phyloP scores from a whole-genome alignment of 2,888 invertebrate genomes.

The Apamea sordens region DNA sequence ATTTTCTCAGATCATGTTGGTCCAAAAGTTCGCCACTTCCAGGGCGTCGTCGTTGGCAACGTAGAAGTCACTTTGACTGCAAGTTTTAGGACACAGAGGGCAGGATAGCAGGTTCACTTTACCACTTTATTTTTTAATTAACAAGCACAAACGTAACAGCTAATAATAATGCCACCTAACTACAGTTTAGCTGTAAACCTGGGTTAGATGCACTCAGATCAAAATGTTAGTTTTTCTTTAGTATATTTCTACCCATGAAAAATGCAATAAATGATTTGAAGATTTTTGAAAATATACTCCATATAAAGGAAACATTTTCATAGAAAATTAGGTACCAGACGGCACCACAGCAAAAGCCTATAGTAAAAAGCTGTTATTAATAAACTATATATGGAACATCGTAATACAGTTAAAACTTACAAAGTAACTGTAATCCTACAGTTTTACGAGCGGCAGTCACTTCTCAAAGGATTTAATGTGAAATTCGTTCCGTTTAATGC shows the following conservation, averaged over 20 bases:
- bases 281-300: not conserved
- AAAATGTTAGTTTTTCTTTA: not conserved
- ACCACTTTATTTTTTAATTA: not conserved
- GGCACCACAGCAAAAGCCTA: not conserved
- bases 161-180: not conserved
- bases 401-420: slow-evolving; percentile 66
- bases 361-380: slow-evolving; percentile 45
- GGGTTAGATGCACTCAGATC: too few relatives aligned
- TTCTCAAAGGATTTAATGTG: slow-evolving; percentile 69
- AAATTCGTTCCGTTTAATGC: slow-evolving; percentile 70
- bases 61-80: not conserved
- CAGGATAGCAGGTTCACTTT: not conserved
- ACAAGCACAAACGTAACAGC: too few relatives aligned
- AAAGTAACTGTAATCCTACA: slow-evolving; percentile 67
- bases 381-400: slow-evolving; percentile 47
- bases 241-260: not conserved
- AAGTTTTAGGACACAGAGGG: not conserved
- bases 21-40: too few relatives aligned
- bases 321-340: not conserved
- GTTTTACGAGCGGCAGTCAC: slow-evolving; percentile 71
- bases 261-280: not conserved
- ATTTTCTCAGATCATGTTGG: too few relatives aligned
- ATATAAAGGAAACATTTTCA: not conserved
- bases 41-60: too few relatives aligned
- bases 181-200: not conserved